These are phyloP conservation scores for Corythornis cristatus DNA, from an alignment of 2,113 vertebrate genomes.

Conservation along the genomic window DNA sequence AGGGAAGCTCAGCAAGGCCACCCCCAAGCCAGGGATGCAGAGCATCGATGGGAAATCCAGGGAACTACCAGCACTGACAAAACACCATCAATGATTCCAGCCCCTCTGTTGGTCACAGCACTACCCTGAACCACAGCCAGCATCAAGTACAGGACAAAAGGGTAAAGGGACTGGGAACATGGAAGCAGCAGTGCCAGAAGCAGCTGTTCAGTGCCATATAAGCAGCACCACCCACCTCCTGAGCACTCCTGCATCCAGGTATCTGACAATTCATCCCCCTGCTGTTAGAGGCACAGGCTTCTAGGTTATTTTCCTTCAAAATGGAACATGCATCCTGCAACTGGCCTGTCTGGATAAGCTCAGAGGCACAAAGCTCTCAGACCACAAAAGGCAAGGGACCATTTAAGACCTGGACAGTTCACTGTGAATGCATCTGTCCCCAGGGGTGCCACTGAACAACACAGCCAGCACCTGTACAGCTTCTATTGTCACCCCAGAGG, in stretches of 20 bases:
- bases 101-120: neutral
- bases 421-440: neutral
- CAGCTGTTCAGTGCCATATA: neutral
- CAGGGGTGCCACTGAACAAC: neutral
- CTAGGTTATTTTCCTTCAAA: neutral
- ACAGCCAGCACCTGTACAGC: neutral
- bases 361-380: neutral
- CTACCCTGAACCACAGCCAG: neutral
- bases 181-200: neutral
- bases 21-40: rapidly evolving
- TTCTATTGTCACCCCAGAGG: neutral
- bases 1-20: neutral
- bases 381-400: neutral
- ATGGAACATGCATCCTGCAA: neutral
- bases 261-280: neutral
- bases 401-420: neutral
- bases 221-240: neutral
- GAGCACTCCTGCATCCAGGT: neutral
- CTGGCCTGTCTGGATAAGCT: neutral
- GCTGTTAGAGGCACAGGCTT: neutral
- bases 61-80: neutral
- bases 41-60: neutral
- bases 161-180: neutral
- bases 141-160: neutral
- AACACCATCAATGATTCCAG: neutral